These are phyloP conservation scores for Zapornia atra DNA, from an alignment of 2,113 vertebrate species.

Conservation along the genomic window DNA sequence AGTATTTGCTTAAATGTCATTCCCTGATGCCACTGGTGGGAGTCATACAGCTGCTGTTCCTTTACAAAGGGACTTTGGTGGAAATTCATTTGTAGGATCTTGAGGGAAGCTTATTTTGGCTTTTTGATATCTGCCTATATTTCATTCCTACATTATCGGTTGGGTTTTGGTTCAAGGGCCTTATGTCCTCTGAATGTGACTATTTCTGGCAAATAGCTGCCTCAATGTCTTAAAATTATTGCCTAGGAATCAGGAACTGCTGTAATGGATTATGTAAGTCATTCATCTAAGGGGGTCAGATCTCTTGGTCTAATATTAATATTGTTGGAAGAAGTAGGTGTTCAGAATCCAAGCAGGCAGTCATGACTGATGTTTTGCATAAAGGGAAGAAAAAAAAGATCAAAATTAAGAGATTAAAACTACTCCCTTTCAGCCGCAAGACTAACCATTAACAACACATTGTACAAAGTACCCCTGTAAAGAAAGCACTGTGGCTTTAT, in stretches of 20 bases:
- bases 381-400: background rate
- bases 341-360: background rate
- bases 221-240: background rate
- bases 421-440: background rate
- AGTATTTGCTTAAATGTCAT: background rate
- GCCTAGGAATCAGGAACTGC: background rate
- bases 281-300: background rate
- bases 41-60: background rate
- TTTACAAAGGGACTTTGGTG: background rate
- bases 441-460: background rate
- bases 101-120: background rate
- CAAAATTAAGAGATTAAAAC: background rate
- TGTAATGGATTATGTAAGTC: background rate
- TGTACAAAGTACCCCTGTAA: background rate
- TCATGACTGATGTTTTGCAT: background rate
- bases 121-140: background rate
- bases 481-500: background rate
- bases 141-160: background rate
- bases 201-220: background rate
- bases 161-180: background rate
- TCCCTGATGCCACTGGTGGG: background rate
- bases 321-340: background rate
- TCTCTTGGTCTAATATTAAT: background rate
- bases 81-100: background rate
- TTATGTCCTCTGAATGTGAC: background rate